Conservation (phyloP, 1,140 invertebrate species). For the Bombus pyrosoma region DNA sequence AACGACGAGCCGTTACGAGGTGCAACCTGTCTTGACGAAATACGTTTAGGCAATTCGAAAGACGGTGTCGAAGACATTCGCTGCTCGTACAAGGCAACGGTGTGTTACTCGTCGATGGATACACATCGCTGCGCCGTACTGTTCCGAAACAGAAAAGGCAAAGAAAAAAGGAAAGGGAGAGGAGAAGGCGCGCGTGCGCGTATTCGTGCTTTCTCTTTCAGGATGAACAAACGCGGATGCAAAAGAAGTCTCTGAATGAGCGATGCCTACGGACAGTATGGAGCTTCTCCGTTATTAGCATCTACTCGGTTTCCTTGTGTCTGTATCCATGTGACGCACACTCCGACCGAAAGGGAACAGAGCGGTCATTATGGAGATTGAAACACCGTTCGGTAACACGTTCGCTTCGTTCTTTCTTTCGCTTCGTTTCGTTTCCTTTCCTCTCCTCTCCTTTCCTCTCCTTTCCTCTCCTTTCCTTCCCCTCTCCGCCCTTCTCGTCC, state of each 20-base stretch:
- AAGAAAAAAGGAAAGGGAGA: background rate
- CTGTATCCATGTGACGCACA: constrained; percentile 36
- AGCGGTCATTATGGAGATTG: constrained; percentile 79
- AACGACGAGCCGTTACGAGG: no score
- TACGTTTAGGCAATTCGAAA: no score
- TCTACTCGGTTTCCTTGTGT: constrained; percentile 67
- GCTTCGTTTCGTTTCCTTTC: background rate
- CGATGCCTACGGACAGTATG: constrained; percentile 68
- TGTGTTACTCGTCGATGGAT: background rate
- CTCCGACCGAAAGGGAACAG: constrained; percentile 54
- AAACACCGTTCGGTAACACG: constrained; percentile 69
- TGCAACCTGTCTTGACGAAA: no score
- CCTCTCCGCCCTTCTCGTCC: background rate
- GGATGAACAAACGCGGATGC: constrained; percentile 69
- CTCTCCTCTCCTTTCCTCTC: constrained; percentile 15
- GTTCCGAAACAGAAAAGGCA: constrained; percentile 19
- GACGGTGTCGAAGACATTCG: no score
- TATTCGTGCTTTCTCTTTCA: constrained; percentile 39
- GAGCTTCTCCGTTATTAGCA: constrained; percentile 77
- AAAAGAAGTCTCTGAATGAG: constrained; percentile 75
- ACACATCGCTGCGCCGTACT: constrained; percentile 15
- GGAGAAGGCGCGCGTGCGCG: background rate
- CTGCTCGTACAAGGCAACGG: no score
- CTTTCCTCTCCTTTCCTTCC: constrained; percentile 15
- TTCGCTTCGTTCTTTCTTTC: background rate